These are phyloP conservation scores for Myotis yumanensis DNA, from an alignment of 2,113 vertebrate species.

Conservation along the genomic window DNA sequence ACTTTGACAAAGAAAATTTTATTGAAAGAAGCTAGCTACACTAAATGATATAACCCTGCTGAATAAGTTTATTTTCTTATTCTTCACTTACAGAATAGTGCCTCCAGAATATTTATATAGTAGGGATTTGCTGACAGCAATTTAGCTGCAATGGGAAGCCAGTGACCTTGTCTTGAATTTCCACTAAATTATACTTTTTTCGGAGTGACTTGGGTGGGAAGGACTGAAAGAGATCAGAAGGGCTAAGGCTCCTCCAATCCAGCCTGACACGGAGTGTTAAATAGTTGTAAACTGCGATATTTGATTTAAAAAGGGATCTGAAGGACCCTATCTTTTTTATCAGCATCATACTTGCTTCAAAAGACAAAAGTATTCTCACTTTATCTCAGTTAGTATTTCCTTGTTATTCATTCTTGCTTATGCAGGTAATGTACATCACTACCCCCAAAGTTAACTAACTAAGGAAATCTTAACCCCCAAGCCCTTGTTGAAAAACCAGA, in stretches of 20 bases:
- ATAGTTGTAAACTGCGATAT: background rate
- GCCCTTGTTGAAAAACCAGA: background rate
- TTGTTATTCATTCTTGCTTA: background rate
- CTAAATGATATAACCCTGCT: background rate
- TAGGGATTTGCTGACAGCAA: background rate
- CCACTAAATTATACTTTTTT: background rate
- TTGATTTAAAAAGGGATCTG: slow-evolving; percentile 9
- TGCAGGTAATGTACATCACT: background rate
- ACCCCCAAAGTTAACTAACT: background rate
- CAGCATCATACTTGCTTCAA: background rate
- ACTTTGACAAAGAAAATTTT: slow-evolving; percentile 2
- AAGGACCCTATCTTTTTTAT: background rate
- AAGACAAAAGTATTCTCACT: background rate
- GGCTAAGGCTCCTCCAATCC: background rate
- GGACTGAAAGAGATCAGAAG: background rate
- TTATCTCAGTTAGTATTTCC: background rate
- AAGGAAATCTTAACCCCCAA: background rate
- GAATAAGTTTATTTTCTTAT: background rate
- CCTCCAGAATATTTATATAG: background rate
- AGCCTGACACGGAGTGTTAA: background rate
- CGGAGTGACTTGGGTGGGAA: background rate
- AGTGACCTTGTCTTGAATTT: slow-evolving; percentile 1
- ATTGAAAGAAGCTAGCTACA: slow-evolving; percentile 6
- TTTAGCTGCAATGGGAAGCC: background rate
- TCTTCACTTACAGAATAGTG: background rate